Base-by-base conservation (phyloP, 2,797 vertebrate species). In the Rhincodon typus region DNA sequence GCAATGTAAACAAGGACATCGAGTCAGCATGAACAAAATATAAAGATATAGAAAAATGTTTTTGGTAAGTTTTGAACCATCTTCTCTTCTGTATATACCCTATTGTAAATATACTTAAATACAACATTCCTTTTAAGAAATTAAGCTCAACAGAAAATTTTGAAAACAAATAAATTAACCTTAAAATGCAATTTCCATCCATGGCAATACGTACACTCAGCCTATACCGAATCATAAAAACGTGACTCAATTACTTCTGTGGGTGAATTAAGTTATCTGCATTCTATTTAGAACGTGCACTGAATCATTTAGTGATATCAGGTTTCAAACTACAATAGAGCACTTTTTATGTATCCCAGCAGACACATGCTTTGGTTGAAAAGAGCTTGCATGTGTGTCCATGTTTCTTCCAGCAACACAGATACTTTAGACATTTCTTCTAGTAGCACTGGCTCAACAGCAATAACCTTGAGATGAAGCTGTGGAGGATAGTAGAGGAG, bases 331-430 rank as follows among this genome's bases (percentile, higher is more conserved):
- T 96, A 99, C 72, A 99, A 97, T 96, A 99, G 97, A 30, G 99
- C 98, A 96, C 98, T 99, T 98, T 99, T 99, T 79, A 98, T 97
- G 42, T 99, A 99, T 3, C 98, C 98, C 97, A 99, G 97, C 96
- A 99, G 96, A 97, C 99, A 99, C 50, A 99, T 97, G 91, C 98
- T 99, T 97, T 99, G 98, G 97, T 98, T 98, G 95, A 99, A 98
- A 0, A 98, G 98, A 17, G 96, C 97, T 42, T 95, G 98, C 96
- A 99, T 97, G 96, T 98, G 97, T 95, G 97, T 97, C 99, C 99
- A 99, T 0, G 97, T 98, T 42, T 98, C 97, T 95, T 99, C 98
- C 15, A 99, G 97, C 0, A 97, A 97, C 0, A 95, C 74, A 1
- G 97, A 98, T 88, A 99, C 97, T 38, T 95, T 96, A 77, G 97